phyloP scores from a whole-genome alignment of 1,140 invertebrate species.

The Drosophila leontia region DNA sequence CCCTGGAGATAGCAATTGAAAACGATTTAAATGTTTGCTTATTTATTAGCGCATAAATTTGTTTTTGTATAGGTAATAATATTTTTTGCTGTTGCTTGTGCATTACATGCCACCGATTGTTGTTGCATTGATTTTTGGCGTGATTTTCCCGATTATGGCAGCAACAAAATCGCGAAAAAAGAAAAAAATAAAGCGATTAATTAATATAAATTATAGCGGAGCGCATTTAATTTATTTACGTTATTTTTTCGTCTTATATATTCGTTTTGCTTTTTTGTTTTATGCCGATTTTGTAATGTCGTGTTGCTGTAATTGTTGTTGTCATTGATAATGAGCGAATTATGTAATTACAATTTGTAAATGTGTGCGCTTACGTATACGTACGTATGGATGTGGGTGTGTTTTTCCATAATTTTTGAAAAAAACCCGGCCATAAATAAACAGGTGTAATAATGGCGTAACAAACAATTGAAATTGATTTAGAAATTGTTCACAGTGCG shows the following conservation, averaged over 20 bases:
- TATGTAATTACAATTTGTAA: conserved; percentile 73
- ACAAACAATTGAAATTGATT: conserved; percentile 74
- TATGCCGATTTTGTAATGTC: conserved; percentile 50
- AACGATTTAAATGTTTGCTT: conserved; percentile 62
- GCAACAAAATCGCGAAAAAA: conserved; percentile 14
- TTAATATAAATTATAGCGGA: conserved; percentile 77
- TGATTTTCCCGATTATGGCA: conserved; percentile 57
- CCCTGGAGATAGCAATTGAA: conserved; percentile 51
- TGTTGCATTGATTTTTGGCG: conserved; percentile 42
- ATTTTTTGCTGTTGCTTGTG: conserved; percentile 27
- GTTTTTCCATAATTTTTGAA: conserved; percentile 18
- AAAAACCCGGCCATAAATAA: conserved; percentile 68
- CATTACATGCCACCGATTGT: conserved; percentile 47
- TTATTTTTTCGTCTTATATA: conserved; percentile 25
- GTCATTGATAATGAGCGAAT: conserved; percentile 82
- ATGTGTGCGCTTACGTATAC: conserved; percentile 5
- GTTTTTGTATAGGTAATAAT: conserved; percentile 48
- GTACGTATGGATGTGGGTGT: background rate
- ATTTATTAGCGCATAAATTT: conserved; percentile 73
- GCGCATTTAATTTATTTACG: conserved; percentile 59
- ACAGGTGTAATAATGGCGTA: conserved; percentile 69
- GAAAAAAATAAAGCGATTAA: conserved; percentile 65
- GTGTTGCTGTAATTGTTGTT: conserved; percentile 54
- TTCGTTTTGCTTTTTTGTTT: conserved; percentile 27
- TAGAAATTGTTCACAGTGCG: conserved; percentile 58